These are phyloP conservation scores for Melieria omissa DNA, from an alignment of 2,888 invertebrate genomes.

Conservation along the genomic window DNA sequence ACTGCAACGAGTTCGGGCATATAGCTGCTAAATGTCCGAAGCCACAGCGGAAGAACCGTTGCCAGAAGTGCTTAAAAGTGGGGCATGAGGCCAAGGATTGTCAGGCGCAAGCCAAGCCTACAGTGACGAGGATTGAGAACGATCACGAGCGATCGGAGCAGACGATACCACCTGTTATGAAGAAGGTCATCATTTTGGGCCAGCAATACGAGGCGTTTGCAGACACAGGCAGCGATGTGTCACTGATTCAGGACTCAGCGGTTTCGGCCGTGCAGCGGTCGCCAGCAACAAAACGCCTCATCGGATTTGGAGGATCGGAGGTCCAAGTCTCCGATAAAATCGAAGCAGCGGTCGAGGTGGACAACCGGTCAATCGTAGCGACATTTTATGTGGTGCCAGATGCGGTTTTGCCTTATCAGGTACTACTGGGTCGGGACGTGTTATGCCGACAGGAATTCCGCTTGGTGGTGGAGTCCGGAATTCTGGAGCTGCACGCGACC, in stretches of 20 bases:
- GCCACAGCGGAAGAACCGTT: constrained; percentile 15
- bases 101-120: neutral
- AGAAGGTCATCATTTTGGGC: constrained; percentile 17
- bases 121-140: constrained; percentile 19
- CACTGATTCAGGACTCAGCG: constrained; percentile 32
- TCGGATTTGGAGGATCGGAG: constrained; percentile 36
- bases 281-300: constrained; percentile 7
- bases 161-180: constrained; percentile 27
- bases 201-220: constrained; percentile 24
- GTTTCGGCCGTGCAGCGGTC: constrained; percentile 1
- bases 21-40: constrained; percentile 29
- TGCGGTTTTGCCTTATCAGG: constrained; percentile 18
- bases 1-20: constrained; percentile 29
- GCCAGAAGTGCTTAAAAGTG: constrained; percentile 42
- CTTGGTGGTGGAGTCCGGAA: neutral
- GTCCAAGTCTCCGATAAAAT: constrained; percentile 31
- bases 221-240: constrained; percentile 39
- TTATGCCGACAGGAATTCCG: neutral
- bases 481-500: neutral
- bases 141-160: neutral
- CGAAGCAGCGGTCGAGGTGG: constrained; percentile 17
- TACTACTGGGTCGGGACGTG: neutral
- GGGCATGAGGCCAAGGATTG: constrained; percentile 37
- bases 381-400: constrained; percentile 32
- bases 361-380: constrained; percentile 10